These are phyloP conservation scores for Sycobia sp. DNA, from an alignment of 1,140 invertebrate genomes.

Conservation along the genomic window DNA sequence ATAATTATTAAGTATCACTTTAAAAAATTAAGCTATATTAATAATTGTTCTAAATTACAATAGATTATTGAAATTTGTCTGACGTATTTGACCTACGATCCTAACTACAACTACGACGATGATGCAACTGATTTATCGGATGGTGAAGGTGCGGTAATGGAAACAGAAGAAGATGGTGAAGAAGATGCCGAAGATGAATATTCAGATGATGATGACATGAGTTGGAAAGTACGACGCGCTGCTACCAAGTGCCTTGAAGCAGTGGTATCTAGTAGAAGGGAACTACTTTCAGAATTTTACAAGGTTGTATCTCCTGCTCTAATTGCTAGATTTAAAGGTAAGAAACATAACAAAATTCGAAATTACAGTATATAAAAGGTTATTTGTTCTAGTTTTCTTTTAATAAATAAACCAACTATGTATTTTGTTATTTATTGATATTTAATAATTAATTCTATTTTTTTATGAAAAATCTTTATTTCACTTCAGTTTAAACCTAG, in stretches of 20 bases:
- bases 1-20: no score
- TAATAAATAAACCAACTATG: no score
- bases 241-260: constrained; percentile 98
- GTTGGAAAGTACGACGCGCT: constrained; percentile 94
- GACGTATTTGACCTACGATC: constrained; percentile 94
- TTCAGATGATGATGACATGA: constrained; percentile 99
- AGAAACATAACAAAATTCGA: background rate
- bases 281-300: constrained; percentile 90
- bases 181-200: constrained; percentile 91
- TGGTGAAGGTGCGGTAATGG: constrained; percentile 69
- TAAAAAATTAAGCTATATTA: no score
- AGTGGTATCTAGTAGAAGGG: constrained; percentile 88
- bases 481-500: no score
- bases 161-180: constrained; percentile 72
- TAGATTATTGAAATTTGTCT: constrained; percentile 90
- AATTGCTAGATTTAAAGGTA: constrained; percentile 91
- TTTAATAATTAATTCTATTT: no score
- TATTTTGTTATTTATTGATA: no score
- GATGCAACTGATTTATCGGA: constrained; percentile 70
- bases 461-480: no score
- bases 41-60: background rate
- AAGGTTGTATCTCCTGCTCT: constrained; percentile 85
- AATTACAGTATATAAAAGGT: no score
- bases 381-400: no score
- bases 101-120: constrained; percentile 98